Evolutionary conservation across 1,140 invertebrate species (phyloP).

Genomic region (Brachionus asplanchnoidis): DNA sequence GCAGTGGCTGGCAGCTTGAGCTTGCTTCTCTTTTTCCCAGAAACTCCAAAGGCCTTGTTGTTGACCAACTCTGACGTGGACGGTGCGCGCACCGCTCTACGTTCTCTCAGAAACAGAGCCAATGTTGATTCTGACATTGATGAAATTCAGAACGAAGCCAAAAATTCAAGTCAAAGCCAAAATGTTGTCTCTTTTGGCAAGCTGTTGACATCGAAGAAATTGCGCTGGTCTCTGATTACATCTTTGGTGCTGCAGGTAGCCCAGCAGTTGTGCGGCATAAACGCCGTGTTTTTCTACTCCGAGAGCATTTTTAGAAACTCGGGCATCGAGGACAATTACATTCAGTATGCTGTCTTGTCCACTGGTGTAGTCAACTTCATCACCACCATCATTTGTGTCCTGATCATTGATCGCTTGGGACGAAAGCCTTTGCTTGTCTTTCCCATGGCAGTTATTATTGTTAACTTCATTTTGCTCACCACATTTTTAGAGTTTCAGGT

Average conservation of each 20-base stretch:
- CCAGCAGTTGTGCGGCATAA: constrained; percentile 55
- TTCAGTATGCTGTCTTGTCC: constrained; percentile 68
- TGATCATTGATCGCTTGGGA: constrained; percentile 46
- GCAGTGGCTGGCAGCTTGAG: constrained; percentile 70
- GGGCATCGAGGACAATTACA: constrained; percentile 59
- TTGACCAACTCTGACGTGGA: constrained; percentile 64
- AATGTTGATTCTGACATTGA: constrained; percentile 51
- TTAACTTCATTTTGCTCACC: constrained; percentile 18
- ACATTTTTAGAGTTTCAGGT: constrained; percentile 16
- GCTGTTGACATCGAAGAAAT: constrained; percentile 48
- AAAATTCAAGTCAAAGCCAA: constrained; percentile 44
- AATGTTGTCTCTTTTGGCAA: constrained; percentile 47
- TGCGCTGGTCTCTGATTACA: constrained; percentile 49
- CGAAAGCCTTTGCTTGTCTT: constrained; percentile 43
- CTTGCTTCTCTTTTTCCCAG: constrained; percentile 74
- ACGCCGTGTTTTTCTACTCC: constrained; percentile 74
- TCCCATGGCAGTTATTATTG: neutral
- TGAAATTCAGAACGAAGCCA: constrained; percentile 49
- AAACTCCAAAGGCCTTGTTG: constrained; percentile 79
- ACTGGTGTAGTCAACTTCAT: constrained; percentile 68
- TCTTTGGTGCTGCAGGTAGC: constrained; percentile 49
- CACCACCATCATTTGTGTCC: constrained; percentile 65
- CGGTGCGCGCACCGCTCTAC: constrained; percentile 65
- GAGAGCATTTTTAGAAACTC: constrained; percentile 66
- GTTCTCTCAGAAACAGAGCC: constrained; percentile 45